Evolutionary conservation across 1,140 invertebrate species (phyloP).

Genomic region (Drosophila carrolli): DNA sequence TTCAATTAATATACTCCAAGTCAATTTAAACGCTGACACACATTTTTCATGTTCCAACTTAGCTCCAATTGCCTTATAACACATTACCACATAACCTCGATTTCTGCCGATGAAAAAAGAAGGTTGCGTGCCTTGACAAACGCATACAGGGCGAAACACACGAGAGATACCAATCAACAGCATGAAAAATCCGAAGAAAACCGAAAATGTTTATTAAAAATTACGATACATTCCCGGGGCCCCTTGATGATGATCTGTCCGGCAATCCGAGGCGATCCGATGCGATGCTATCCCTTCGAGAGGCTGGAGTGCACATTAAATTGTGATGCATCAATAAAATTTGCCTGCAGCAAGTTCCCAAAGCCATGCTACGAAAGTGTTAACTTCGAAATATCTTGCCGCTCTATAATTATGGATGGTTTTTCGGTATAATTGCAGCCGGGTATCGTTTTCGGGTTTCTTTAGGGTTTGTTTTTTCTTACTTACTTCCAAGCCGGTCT

Average conservation of each 20-base stretch:
- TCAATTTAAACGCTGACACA: slow-evolving; percentile 27
- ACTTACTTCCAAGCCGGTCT: slow-evolving; percentile 4
- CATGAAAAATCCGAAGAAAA: slow-evolving; percentile 67
- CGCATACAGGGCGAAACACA: slow-evolving; percentile 14
- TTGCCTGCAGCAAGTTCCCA: slow-evolving; percentile 80
- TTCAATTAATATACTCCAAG: background rate
- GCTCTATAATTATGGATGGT: slow-evolving; percentile 84
- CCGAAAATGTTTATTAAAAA: slow-evolving; percentile 78
- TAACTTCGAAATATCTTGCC: slow-evolving; percentile 83
- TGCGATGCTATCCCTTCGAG: slow-evolving; percentile 27
- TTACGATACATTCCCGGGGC: slow-evolving; percentile 56
- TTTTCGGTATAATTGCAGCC: slow-evolving; percentile 78
- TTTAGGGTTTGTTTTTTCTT: background rate
- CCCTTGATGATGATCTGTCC: slow-evolving; percentile 62
- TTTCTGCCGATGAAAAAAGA: slow-evolving; percentile 17
- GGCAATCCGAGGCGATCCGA: slow-evolving; percentile 28
- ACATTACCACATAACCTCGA: slow-evolving; percentile 41
- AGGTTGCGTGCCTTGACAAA: slow-evolving; percentile 75
- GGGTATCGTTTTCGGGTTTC: slow-evolving; percentile 29
- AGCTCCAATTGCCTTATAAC: slow-evolving; percentile 50
- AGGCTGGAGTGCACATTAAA: slow-evolving; percentile 74
- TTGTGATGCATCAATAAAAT: slow-evolving; percentile 84
- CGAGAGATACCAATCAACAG: slow-evolving; percentile 72
- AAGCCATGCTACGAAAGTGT: slow-evolving; percentile 84
- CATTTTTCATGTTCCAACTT: slow-evolving; percentile 46